These are phyloP conservation scores for Coracopsis vasa DNA, from an alignment of 2,113 vertebrate species.

Conservation along the genomic window DNA sequence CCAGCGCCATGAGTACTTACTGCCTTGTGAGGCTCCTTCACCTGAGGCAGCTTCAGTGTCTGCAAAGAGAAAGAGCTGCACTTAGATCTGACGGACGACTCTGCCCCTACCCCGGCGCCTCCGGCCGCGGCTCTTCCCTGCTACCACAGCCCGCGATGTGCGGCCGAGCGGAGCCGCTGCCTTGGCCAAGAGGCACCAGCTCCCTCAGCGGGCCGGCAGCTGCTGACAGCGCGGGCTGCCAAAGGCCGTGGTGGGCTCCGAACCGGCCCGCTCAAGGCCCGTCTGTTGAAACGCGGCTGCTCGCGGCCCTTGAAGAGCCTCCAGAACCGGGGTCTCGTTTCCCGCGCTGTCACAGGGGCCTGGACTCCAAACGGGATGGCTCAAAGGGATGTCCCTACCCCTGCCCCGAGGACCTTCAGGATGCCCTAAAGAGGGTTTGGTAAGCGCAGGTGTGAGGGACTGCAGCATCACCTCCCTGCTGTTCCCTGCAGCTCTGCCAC, in stretches of 20 bases:
- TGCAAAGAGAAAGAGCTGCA: conserved; percentile 60
- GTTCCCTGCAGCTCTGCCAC: not conserved
- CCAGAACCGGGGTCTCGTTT: accelerated
- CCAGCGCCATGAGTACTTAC: conserved; percentile 70
- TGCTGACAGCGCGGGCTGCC: accelerated
- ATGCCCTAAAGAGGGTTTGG: not conserved
- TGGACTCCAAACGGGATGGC: not conserved
- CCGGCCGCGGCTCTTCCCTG: not conserved
- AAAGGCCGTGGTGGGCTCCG: not conserved
- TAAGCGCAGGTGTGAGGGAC: accelerated
- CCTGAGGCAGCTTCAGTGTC: conserved; percentile 83
- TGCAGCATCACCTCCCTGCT: accelerated
- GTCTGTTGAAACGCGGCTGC: not conserved
- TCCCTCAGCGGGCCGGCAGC: not conserved
- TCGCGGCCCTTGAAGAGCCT: not conserved
- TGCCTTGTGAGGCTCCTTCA: conserved; percentile 81
- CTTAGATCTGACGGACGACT: not conserved
- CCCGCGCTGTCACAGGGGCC: too few relatives aligned
- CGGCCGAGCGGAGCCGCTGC: not conserved
- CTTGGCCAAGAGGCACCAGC: not conserved
- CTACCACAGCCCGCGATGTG: not conserved
- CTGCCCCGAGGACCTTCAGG: not conserved
- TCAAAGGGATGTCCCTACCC: not conserved
- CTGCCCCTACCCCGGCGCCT: not conserved
- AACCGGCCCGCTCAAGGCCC: not conserved